These are phyloP conservation scores for Limosa lapponica DNA, from an alignment of 2,797 vertebrate species.

Conservation along the genomic window DNA sequence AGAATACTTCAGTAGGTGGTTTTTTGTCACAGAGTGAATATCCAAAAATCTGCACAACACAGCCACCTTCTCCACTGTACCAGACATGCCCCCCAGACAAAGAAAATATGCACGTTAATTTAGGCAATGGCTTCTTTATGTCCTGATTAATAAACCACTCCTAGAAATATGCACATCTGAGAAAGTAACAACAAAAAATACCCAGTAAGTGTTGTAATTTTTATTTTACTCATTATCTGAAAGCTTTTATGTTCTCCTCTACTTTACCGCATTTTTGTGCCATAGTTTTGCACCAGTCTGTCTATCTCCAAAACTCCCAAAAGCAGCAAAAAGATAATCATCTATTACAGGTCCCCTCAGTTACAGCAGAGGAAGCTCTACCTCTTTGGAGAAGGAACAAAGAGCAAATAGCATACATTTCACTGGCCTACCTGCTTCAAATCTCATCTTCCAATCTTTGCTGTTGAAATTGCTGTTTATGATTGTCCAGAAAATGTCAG, in stretches of 20 bases:
- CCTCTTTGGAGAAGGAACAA: not conserved
- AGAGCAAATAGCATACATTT: not conserved
- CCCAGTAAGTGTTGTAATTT: not conserved
- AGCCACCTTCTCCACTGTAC: constrained; percentile 94
- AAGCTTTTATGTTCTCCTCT: not conserved
- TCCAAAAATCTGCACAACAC: constrained; percentile 97
- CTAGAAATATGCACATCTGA: not conserved
- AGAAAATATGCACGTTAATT: not conserved
- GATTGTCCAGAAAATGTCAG: constrained; percentile 98
- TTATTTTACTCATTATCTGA: not conserved
- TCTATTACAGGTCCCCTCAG: not conserved
- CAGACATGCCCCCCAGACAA: constrained; percentile 2
- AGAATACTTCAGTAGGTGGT: constrained; percentile 95
- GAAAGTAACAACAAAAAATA: not conserved
- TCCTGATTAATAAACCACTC: not conserved
- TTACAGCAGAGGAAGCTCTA: not conserved
- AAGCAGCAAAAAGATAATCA: not conserved
- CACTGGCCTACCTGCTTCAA: constrained; percentile 91
- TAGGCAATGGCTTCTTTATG: not conserved
- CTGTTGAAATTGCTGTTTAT: constrained; percentile 97
- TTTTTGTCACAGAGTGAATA: constrained; percentile 96
- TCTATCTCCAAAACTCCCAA: not conserved
- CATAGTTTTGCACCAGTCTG: not conserved
- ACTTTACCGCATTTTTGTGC: not conserved
- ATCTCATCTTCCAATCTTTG: constrained; percentile 98